Evolutionary conservation across 1,140 invertebrate species (phyloP).

Genomic region (Paralvinella palmiformis): DNA sequence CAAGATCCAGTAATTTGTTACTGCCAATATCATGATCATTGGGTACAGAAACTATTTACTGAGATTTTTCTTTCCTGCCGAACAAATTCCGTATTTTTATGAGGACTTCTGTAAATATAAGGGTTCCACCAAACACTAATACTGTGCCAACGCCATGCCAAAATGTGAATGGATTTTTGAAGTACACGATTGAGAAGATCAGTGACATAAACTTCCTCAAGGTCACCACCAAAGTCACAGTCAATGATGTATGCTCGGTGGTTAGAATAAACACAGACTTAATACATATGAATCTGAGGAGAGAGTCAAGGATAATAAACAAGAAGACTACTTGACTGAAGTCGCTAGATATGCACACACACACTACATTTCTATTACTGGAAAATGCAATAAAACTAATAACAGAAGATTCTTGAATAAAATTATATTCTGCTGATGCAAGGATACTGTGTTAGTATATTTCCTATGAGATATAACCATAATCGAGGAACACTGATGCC

Average conservation of each 20-base stretch:
- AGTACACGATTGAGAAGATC: constrained; percentile 92
- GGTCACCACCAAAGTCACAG: constrained; percentile 92
- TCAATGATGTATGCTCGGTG: constrained; percentile 86
- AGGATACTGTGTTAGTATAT: constrained; percentile 86
- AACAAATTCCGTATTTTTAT: not conserved
- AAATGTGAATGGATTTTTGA: constrained; percentile 86
- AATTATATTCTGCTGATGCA: constrained; percentile 91
- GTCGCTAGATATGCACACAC: not conserved
- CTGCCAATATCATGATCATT: too few species aligned
- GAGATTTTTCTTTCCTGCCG: too few species aligned
- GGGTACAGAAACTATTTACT: too few species aligned
- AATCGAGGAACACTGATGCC: constrained; percentile 61
- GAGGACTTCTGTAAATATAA: constrained; percentile 68
- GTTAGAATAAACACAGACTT: constrained; percentile 89
- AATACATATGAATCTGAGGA: constrained; percentile 75
- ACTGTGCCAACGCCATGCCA: constrained; percentile 88
- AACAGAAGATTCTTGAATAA: constrained; percentile 89
- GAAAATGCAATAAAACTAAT: constrained; percentile 68
- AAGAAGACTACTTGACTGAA: too few species aligned
- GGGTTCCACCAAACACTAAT: constrained; percentile 85
- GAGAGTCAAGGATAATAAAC: constrained; percentile 12
- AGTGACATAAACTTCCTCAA: constrained; percentile 91
- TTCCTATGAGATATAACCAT: constrained; percentile 74
- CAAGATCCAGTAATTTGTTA: too few species aligned
- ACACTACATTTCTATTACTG: not conserved